Percentiles rank a stretch among this genome's conserved stretches.
Evolutionary conservation across 2,797 vertebrate species (phyloP).

Genomic region (Pyrocephalus nanus): DNA sequence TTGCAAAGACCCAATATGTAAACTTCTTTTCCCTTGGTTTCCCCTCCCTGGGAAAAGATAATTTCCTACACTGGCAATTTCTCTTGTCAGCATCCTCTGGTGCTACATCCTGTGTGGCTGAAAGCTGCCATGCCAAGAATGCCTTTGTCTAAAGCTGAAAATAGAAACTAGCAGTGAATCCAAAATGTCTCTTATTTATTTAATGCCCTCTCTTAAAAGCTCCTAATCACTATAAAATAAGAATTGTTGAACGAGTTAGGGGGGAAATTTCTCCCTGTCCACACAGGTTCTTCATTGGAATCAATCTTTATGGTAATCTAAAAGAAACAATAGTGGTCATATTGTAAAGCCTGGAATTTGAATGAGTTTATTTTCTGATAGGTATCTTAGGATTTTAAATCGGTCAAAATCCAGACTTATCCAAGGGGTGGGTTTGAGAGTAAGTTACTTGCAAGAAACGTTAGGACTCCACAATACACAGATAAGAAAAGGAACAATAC

Average conservation of each 20-base stretch:
- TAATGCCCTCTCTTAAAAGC: not conserved
- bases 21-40: not conserved
- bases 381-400: not conserved
- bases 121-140: not conserved
- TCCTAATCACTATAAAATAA: not conserved
- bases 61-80: not conserved
- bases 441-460: constrained; percentile 13
- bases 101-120: not conserved
- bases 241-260: not conserved
- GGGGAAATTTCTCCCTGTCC: not conserved
- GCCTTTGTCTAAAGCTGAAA: constrained; percentile 17
- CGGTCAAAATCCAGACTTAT: not conserved
- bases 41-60: not conserved
- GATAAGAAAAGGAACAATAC: constrained; percentile 43
- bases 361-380: not conserved
- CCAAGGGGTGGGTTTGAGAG: not conserved
- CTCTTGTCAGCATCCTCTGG: not conserved
- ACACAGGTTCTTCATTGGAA: not conserved
- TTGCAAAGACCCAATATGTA: not conserved
- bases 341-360: not conserved
- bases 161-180: not conserved
- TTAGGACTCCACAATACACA: not conserved
- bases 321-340: not conserved
- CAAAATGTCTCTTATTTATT: not conserved
- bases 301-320: not conserved